Evolutionary conservation across 2,888 invertebrate genomes (phyloP).

Genomic region (Macroteleia sp.): DNA sequence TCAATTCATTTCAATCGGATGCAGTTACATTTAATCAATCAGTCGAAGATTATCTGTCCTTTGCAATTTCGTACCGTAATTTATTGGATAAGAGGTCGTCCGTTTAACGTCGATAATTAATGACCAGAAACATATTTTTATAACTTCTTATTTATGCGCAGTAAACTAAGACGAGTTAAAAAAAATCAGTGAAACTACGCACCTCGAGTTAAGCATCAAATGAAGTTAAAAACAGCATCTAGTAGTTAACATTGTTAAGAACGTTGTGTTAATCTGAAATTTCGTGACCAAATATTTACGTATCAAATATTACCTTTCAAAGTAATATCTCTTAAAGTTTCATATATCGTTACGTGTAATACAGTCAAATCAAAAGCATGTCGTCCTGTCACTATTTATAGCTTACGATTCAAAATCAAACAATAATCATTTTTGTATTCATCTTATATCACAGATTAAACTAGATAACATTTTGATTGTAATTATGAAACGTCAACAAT

Average conservation of each 20-base stretch:
- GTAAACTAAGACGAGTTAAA: slow-evolving; percentile 17
- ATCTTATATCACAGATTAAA: slow-evolving; percentile 43
- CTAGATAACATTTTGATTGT: slow-evolving; percentile 42
- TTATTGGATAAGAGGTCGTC: not conserved
- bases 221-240: too few species aligned
- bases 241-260: too few species aligned
- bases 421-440: slow-evolving; percentile 5
- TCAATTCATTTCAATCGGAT: slow-evolving; percentile 31
- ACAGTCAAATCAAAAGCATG: too few species aligned
- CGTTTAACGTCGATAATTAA: slow-evolving; percentile 1
- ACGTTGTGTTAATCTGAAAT: too few species aligned
- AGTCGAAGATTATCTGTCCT: slow-evolving; percentile 9
- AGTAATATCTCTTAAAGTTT: too few species aligned
- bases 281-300: too few species aligned
- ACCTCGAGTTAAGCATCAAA: too few species aligned
- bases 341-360: too few species aligned
- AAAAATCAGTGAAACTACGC: too few species aligned
- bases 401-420: slow-evolving; percentile 8
- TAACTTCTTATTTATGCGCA: not conserved
- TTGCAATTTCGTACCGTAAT: not conserved
- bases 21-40: slow-evolving; percentile 5
- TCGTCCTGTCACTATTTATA: slow-evolving; percentile 1
- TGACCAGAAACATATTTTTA: not conserved
- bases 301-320: too few species aligned
- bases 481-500: slow-evolving; percentile 34